phyloP scores from a whole-genome alignment of 2,888 invertebrate genomes.

The Aproaerema taeniolella region DNA sequence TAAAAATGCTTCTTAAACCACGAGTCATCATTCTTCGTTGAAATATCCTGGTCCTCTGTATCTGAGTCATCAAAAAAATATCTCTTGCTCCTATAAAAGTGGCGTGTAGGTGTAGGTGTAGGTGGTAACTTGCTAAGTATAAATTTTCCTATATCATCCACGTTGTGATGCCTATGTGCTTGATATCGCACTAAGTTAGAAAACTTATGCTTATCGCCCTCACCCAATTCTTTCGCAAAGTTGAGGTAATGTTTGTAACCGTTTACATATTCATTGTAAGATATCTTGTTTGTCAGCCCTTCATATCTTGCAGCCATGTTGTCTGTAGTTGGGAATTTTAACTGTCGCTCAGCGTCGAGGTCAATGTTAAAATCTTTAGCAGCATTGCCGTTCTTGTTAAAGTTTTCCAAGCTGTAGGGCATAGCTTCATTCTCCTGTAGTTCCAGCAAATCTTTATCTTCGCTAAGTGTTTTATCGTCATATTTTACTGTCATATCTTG shows the following conservation, averaged over 20 bases:
- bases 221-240: slow-evolving; percentile 29
- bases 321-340: background rate
- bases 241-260: slow-evolving; percentile 60
- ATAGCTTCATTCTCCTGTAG: no score
- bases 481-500: no score
- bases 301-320: slow-evolving; percentile 29
- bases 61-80: slow-evolving; percentile 42
- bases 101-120: slow-evolving; percentile 25
- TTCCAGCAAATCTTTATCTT: no score
- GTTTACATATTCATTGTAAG: slow-evolving; percentile 54
- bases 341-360: no score
- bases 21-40: slow-evolving; percentile 52
- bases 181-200: slow-evolving; percentile 55
- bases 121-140: slow-evolving; percentile 55
- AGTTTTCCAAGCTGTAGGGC: no score
- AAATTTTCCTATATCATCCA: slow-evolving; percentile 64
- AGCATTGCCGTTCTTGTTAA: background rate
- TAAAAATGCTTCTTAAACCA: slow-evolving; percentile 63
- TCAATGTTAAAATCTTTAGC: no score
- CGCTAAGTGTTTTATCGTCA: no score
- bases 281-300: slow-evolving; percentile 44
- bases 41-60: slow-evolving; percentile 48
- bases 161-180: slow-evolving; percentile 59
- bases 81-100: slow-evolving; percentile 24
- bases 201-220: slow-evolving; percentile 46